Evolutionary conservation across 2,113 vertebrate species (phyloP).

Genomic region (Stigmatopora nigra): DNA sequence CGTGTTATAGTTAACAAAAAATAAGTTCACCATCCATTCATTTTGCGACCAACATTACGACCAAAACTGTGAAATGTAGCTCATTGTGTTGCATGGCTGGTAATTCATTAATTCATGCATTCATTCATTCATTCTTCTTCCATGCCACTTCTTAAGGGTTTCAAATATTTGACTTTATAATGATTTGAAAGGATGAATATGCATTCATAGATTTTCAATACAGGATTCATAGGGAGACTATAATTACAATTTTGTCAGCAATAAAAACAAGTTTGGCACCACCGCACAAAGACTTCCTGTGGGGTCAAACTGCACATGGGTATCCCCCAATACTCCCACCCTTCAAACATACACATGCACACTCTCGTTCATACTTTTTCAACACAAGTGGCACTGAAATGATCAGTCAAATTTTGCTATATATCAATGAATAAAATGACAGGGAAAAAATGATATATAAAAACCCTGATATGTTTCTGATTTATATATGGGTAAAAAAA

Average conservation of each 20-base stretch:
- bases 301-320: conserved; percentile 28
- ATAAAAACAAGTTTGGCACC: not conserved
- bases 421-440: conserved; percentile 7
- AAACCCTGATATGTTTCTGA: not conserved
- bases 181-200: not conserved
- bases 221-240: not conserved
- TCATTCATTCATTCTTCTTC: too few species aligned
- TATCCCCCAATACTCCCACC: conserved; percentile 12
- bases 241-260: not conserved
- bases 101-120: too few species aligned
- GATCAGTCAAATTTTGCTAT: conserved; percentile 13
- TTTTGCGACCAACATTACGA: too few species aligned
- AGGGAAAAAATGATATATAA: not conserved
- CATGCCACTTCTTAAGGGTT: too few species aligned
- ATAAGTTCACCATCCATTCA: too few species aligned
- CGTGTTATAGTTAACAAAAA: too few species aligned
- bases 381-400: conserved; percentile 38
- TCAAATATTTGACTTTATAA: not conserved
- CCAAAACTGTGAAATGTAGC: too few species aligned
- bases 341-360: not conserved
- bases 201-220: not conserved
- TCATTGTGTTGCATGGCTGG: too few species aligned
- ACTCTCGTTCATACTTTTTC: conserved; percentile 42
- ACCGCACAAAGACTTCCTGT: conserved; percentile 31
- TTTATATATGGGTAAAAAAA: too few species aligned